Evolutionary conservation across 92 coral and sea anemone genomes (phyloP), one percentile per base, ranked within the genome.

Genomic region (Porites cylindrica): DNA sequence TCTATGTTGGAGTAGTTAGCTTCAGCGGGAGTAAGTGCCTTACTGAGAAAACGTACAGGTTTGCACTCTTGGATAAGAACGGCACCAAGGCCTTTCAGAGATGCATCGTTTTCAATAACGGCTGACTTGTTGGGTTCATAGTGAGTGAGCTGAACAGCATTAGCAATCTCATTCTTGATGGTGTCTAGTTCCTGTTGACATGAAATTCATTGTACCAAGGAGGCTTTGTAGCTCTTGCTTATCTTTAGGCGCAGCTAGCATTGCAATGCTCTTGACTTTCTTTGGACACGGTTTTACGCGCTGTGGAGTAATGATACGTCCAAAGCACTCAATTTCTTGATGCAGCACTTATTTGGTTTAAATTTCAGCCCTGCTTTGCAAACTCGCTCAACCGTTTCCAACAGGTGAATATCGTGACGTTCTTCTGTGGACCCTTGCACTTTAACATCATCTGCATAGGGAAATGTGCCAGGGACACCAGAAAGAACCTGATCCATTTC

Each of bases 1-100:
- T 94, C 94, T 72, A 94, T 90, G 89, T 92, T 87, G 63, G 98
- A 80, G 68, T 94, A 94, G 77, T 87, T 94, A 3, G 56, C 52
- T 73, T 94, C 95, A 17, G 92, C 89, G 24, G 92, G 80, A 19
- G 91, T 76, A 14, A 91, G 92, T 75, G 93, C 91, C 81, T 82
- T 92, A 74, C 96, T 88, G 11, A 89, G 85, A 62, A 89, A 94
- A 51, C 75, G 88, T 59, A 89, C 90, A 14, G 91, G 90, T 82
- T 58, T 82, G 47, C 87, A 82, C 32, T 81, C 93, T 90, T 93
- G 92, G 56, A 88, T 82, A 20, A 90, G 86, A 16, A 88, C 94
- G 62, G 90, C 96, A 17, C 94, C 91, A 32, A 88, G 83, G 8
- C 96, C 91, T 76, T 50, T 69, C 50, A 19, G 8, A 4, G 80